Evolutionary conservation across 2,113 vertebrate species (phyloP), one percentile per base, ranked within the genome.

Genomic region (Stigmatopora argus): DNA sequence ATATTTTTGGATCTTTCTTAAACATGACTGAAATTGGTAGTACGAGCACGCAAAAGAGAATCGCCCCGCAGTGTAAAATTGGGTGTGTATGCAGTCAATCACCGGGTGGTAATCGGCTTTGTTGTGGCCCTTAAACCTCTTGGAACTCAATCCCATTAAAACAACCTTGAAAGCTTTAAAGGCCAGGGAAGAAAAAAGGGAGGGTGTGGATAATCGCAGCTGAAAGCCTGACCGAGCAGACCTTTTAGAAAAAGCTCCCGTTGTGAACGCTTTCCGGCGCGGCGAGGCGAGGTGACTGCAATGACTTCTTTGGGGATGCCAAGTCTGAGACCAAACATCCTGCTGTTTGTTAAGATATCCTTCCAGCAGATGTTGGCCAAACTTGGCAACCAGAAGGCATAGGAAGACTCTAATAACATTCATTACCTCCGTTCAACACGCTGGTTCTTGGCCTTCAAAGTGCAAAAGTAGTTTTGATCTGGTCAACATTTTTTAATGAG

Each of bases 141-240:
- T 78, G 64, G 59, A 67, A 64, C 74, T 73, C 86, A 89, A 89
- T 91, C 89, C 81, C 80, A 87, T 90, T 90, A 90, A 89, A 87
- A 75, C 80, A 83, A 86, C 87, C 88, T 90, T 89, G 86, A 78
- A 56, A 15, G 53, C 67, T 83, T 60, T 74, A 78, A 56, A 79
- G 65, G 56, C 38, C 12, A 7, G n/a, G 21, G 63, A 82, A 78
- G 67, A 82, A 78, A 41, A 78, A 64, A 59, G 69, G 73, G 67
- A 83, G 83, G 67, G 74, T 71, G 79, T 76, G 75, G 73, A 82
- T 87, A 84, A 87, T 84, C 77, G 67, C 48, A 79, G 65, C 70
- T 78, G 75, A 85, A 85, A 82, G 77, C 68, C 60, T 49, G 62
- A 65, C 73, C 73, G 65, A 65, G 71, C 56, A 52, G 70, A 66